A percentile compares a stretch with the other conserved stretches of the same genome.
phyloP scores from a whole-genome alignment of 1,140 invertebrate species.

The Aphidius gifuensis region DNA sequence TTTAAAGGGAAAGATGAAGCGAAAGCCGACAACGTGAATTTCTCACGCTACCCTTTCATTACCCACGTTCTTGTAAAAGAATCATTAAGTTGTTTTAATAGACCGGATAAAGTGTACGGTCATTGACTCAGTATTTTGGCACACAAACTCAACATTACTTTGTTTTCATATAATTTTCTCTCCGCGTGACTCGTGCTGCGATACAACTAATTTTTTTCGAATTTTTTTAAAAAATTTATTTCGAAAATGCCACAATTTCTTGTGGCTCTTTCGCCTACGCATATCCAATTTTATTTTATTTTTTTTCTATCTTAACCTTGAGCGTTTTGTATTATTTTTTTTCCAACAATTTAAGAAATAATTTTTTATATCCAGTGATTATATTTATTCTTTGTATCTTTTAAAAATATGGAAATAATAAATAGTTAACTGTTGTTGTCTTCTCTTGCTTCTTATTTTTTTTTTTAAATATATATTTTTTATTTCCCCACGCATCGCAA shows the following conservation, averaged over 20 bases:
- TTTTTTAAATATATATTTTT: background rate
- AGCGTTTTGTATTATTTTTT: background rate
- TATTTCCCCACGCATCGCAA: constrained; percentile 20
- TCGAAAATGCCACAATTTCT: constrained; percentile 2
- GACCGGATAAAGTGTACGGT: constrained; percentile 22
- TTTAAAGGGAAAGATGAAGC: background rate
- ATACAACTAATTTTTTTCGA: no score
- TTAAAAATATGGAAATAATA: background rate
- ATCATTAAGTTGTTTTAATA: constrained; percentile 22
- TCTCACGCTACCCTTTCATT: constrained; percentile 13
- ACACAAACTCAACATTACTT: constrained; percentile 9
- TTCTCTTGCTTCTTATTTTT: constrained; percentile 11
- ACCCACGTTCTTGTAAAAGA: constrained; percentile 4
- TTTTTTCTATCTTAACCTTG: constrained; percentile 6
- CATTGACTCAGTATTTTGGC: constrained; percentile 23
- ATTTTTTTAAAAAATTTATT: background rate
- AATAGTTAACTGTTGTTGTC: background rate
- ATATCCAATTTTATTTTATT: background rate
- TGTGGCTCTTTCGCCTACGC: constrained; percentile 12
- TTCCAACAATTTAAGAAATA: no score
- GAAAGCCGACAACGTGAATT: constrained; percentile 11
- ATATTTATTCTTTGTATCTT: constrained; percentile 9
- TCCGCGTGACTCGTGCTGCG: no score
- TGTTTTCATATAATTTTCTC: constrained; percentile 13
- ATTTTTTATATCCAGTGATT: background rate